Base-by-base conservation (phyloP, 2,888 invertebrate species). In the Lasioglossum figueresi region DNA sequence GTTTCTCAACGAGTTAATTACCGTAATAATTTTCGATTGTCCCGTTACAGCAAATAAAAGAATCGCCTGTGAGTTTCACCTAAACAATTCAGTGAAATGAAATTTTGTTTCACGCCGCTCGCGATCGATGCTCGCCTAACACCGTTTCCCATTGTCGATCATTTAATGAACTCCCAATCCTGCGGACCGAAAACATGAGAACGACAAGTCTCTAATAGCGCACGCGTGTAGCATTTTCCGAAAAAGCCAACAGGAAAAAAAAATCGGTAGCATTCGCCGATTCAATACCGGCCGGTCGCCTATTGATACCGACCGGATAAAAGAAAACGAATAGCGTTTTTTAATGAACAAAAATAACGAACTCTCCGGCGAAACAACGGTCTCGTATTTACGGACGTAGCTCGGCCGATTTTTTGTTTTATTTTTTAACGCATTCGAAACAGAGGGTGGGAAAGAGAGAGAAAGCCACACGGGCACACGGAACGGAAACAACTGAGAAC, bases 291-390 rank as follows among this genome's bases (percentile, higher is more conserved):
- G 23, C 37, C 16, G 34, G 34, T 10, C 68, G 37, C 34, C 68
- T 37, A 68, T 68, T 68, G 68, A 68, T 68, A 37, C 68, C 8
- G 68, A 4, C 37, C 37, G 37, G 8, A 37, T 37, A 23, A 68
- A 68, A 68, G 68, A 23, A 68, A 68, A 68, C 68, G 70, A 40
- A 70, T 40, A 70, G 37, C 70, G 70, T 40, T 70, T 76, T 63
- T 76, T 63, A 76, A 76, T 43, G 56, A 63, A 63, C 76, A 76
- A 31, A 63, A 27, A 43, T 76, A 76, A 76, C 63, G 56, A 76
- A 63, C 31, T 76, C 52, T 1, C 27, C 8, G 31, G 27, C 12
- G 56, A 12, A 63, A 76, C 43, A 76, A 40, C 76, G 23, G 37
- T 63, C 31, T 14, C 63, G 31, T 19, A 63, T 40, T 76, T 63